Evolutionary conservation across 2,113 vertebrate genomes (phyloP).

Genomic region (Amphiprion percula): DNA sequence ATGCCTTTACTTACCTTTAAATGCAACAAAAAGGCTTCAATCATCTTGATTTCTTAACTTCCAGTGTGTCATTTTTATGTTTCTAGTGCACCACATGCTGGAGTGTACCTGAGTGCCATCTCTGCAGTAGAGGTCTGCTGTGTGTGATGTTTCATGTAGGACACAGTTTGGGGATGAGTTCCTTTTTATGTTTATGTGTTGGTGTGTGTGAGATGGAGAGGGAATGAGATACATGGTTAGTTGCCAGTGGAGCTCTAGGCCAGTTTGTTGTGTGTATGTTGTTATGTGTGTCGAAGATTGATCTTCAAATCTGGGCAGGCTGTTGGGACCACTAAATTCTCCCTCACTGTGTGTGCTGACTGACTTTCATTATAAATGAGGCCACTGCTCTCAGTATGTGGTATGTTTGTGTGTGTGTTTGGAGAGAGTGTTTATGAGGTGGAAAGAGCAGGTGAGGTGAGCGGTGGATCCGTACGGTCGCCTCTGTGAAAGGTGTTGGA

Average conservation of each 20-base stretch:
- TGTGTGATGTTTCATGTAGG: constrained; percentile 27
- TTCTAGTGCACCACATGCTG: not conserved
- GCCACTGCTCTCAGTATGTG: constrained; percentile 38
- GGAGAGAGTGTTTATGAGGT: not conserved
- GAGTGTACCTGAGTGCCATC: not conserved
- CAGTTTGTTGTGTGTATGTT: constrained; percentile 22
- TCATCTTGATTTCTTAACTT: too few relatives aligned
- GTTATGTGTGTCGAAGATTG: constrained; percentile 40
- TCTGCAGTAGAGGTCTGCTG: not conserved
- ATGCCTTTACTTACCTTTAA: too few relatives aligned
- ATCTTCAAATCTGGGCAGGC: constrained; percentile 52
- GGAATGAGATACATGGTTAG: constrained; percentile 4
- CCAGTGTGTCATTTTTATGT: not conserved
- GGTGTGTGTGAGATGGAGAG: not conserved
- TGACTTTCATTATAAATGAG: constrained; percentile 58
- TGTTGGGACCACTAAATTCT: constrained; percentile 40
- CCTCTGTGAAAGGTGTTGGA: not conserved
- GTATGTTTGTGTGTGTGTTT: constrained; percentile 13
- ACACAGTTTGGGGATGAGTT: constrained; percentile 1
- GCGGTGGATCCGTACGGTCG: not conserved
- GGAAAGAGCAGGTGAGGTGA: not conserved
- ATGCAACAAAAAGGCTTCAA: too few relatives aligned
- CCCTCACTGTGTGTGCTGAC: constrained; percentile 1
- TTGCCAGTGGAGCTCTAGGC: constrained; percentile 25
- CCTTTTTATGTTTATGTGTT: not conserved